These are phyloP conservation scores for Podarcis cretensis DNA, from an alignment of 2,113 vertebrate species.

Conservation along the genomic window DNA sequence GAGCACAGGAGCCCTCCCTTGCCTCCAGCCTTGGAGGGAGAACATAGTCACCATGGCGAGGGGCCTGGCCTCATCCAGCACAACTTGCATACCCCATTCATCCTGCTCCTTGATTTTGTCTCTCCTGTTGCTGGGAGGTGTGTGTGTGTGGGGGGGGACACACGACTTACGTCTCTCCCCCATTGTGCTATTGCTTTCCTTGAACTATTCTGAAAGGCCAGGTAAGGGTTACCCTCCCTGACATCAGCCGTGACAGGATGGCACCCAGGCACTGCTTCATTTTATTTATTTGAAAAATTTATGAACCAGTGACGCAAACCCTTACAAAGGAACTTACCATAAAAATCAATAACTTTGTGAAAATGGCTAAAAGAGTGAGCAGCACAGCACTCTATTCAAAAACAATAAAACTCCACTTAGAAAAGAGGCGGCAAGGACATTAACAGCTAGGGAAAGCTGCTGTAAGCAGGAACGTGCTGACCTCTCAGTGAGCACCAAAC, in stretches of 20 bases:
- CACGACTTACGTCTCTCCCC: too few species aligned
- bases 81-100: too few species aligned
- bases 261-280: neutral
- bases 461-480: neutral
- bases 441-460: neutral
- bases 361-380: neutral
- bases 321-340: neutral
- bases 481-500: neutral
- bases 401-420: neutral
- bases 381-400: neutral
- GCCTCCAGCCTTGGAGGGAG: too few species aligned
- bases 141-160: too few species aligned
- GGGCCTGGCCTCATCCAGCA: too few species aligned
- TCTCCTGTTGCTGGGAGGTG: too few species aligned
- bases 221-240: neutral
- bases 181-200: too few species aligned
- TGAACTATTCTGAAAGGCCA: neutral
- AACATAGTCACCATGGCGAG: too few species aligned
- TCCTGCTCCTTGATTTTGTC: too few species aligned
- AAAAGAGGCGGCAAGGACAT: neutral
- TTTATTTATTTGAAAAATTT: neutral
- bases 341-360: neutral
- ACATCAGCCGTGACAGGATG: neutral
- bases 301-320: neutral
- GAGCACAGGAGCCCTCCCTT: too few species aligned